These are phyloP conservation scores for Pogonophryne albipinna DNA, from an alignment of 2,797 vertebrate species.

Conservation along the genomic window DNA sequence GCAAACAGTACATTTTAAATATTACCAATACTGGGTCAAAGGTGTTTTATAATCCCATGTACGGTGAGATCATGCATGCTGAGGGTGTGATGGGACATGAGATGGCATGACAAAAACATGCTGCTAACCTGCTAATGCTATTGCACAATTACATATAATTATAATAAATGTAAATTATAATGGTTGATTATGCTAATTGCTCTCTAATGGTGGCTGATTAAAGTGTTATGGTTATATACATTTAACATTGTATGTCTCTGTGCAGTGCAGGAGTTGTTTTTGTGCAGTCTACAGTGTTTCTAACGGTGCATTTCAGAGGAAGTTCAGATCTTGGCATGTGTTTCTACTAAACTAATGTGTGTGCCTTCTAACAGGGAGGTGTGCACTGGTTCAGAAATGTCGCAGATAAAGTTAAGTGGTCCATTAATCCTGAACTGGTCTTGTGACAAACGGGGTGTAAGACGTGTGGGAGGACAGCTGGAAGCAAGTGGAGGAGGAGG, in stretches of 20 bases:
- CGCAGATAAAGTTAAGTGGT: conserved; percentile 20
- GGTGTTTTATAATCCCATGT: not conserved
- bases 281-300: not conserved
- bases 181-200: conserved; percentile 36
- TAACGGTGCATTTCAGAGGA: too few species aligned
- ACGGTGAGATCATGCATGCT: not conserved
- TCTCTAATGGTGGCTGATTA: conserved; percentile 40
- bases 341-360: not conserved
- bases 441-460: conserved; percentile 33
- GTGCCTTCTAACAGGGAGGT: not conserved
- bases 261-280: not conserved
- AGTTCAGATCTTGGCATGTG: not conserved
- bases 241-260: not conserved
- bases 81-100: not conserved
- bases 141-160: conserved; percentile 17
- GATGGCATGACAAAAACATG: not conserved
- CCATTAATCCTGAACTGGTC: conserved; percentile 44
- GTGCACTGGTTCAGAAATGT: conserved; percentile 1
- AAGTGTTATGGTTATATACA: conserved; percentile 20
- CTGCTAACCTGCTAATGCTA: not conserved
- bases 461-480: conserved; percentile 48
- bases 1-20: not conserved
- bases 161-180: conserved; percentile 17
- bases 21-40: conserved; percentile 5
- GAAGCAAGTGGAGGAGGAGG: not conserved